These are phyloP conservation scores for Champsocephalus gunnari DNA, from an alignment of 2,797 vertebrate species.

Conservation along the genomic window DNA sequence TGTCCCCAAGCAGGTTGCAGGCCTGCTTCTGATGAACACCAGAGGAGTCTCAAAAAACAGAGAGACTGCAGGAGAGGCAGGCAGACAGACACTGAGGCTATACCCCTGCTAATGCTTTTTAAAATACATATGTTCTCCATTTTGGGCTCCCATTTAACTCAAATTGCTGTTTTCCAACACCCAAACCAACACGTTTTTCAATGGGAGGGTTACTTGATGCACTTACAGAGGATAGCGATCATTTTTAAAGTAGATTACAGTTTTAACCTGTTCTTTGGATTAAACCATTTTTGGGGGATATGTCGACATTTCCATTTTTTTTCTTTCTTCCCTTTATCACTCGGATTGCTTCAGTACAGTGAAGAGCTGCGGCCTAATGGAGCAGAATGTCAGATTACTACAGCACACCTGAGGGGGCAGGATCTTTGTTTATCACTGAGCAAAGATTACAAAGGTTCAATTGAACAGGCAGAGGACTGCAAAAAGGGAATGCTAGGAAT, in stretches of 20 bases:
- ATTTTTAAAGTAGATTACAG: neutral
- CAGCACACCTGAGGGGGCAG: neutral
- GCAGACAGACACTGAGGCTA: neutral
- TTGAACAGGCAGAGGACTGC: neutral
- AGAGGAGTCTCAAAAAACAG: constrained; percentile 19
- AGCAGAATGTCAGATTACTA: neutral
- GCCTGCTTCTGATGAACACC: constrained; percentile 43
- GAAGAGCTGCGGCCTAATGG: neutral
- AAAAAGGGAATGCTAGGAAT: neutral
- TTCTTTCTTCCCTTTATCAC: neutral
- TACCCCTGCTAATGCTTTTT: constrained; percentile 1
- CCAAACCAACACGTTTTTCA: neutral
- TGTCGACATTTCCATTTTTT: neutral
- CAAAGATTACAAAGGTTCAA: constrained; percentile 8
- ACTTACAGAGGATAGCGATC: neutral
- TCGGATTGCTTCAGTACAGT: neutral
- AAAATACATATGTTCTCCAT: neutral
- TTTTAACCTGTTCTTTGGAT: constrained; percentile 2
- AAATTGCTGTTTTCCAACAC: neutral
- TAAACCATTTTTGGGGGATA: neutral
- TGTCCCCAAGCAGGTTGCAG: constrained; percentile 46
- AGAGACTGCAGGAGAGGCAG: neutral
- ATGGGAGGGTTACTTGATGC: neutral
- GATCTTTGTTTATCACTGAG: neutral
- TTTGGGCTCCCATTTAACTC: neutral